Percentiles rank a stretch among this genome's conserved stretches.
These are phyloP conservation scores for Laupala kohalensis DNA, from an alignment of 1,140 invertebrate species.

Conservation along the genomic window DNA sequence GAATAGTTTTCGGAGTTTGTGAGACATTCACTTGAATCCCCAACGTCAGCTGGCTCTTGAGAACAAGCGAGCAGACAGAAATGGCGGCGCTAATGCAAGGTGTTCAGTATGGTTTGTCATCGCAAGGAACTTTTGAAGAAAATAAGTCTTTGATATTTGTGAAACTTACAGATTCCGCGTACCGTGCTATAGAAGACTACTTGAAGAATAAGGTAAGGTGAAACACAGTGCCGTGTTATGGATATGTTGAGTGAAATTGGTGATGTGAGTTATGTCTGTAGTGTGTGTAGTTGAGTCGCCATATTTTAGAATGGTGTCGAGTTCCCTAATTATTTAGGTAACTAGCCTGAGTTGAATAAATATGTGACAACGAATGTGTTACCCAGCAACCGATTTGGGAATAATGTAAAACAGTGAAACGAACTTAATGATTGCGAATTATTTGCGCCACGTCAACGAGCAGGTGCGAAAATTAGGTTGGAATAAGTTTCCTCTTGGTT, in stretches of 20 bases:
- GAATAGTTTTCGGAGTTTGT: no score
- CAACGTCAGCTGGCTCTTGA: constrained; percentile 27
- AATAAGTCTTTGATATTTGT: constrained; percentile 84
- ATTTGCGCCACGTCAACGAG: constrained; percentile 11
- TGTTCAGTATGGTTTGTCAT: constrained; percentile 88
- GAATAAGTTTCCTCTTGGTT: background rate
- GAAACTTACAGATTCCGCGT: constrained; percentile 86
- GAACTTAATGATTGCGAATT: background rate
- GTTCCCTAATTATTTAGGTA: background rate
- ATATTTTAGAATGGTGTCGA: constrained; percentile 14
- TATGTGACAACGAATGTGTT: background rate
- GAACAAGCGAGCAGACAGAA: constrained; percentile 38
- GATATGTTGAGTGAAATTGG: background rate
- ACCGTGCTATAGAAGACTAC: constrained; percentile 81
- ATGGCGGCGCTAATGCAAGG: constrained; percentile 90
- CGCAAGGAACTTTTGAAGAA: constrained; percentile 68
- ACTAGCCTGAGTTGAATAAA: background rate
- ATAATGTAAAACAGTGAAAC: background rate
- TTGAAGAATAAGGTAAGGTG: constrained; percentile 67
- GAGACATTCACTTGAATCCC: constrained; percentile 8
- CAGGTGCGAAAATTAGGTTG: constrained; percentile 13
- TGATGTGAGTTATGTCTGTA: constrained; percentile 3
- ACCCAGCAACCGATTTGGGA: background rate
- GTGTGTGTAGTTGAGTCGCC: constrained; percentile 11
- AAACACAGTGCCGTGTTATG: background rate